phyloP scores from a whole-genome alignment of 2,797 vertebrate species.

The Betta splendens region DNA sequence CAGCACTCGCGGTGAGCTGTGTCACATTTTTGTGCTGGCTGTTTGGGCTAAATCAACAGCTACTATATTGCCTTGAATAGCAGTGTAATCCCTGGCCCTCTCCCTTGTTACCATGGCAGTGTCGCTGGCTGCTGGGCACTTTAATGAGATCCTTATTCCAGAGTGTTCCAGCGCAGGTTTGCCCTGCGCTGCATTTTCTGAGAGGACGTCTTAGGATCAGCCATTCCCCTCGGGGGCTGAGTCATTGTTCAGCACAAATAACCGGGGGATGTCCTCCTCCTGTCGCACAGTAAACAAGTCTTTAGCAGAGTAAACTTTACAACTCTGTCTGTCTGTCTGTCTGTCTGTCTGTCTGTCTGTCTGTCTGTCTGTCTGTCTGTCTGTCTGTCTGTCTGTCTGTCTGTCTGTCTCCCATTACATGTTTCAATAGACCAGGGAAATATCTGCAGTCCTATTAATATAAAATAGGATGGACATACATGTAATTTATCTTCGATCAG shows the following conservation, averaged over 20 bases:
- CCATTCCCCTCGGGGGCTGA: constrained; percentile 43
- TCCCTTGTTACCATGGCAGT: constrained; percentile 41
- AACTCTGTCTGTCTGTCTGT: not conserved
- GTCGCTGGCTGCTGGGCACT: constrained; percentile 39
- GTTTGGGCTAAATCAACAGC: constrained; percentile 13
- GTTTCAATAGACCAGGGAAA: too few species aligned
- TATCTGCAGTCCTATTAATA: too few species aligned
- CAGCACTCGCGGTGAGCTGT: constrained; percentile 69
- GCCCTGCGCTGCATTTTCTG: constrained; percentile 63
- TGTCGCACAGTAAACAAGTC: constrained; percentile 53
- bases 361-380: too few species aligned
- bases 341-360: not conserved
- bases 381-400: too few species aligned
- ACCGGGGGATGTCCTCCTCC: constrained; percentile 55
- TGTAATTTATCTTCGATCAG: too few species aligned
- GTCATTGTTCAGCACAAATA: constrained; percentile 62
- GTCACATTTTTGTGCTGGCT: not conserved
- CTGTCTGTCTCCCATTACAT: too few species aligned
- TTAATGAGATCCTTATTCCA: constrained; percentile 60
- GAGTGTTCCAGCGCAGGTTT: constrained; percentile 33
- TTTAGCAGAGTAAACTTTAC: constrained; percentile 53
- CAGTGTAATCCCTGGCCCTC: constrained; percentile 2
- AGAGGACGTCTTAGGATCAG: constrained; percentile 55
- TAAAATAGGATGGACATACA: too few species aligned
- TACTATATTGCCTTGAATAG: constrained; percentile 11